Evolutionary conservation across 2,797 vertebrate species (phyloP).

Genomic region (Columba guinea): DNA sequence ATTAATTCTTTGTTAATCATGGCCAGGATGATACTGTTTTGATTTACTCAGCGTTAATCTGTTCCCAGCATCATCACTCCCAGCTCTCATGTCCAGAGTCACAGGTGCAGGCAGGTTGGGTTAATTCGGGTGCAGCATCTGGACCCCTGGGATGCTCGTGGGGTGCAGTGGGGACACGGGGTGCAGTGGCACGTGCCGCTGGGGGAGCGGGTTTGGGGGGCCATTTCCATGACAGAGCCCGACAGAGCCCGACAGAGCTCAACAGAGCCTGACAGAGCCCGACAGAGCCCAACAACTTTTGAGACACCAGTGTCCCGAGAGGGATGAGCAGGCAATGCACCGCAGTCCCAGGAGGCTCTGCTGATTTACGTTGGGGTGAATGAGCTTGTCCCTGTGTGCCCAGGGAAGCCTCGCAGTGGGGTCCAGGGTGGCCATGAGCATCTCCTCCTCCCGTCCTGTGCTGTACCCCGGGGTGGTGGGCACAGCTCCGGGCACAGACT

Average conservation of each 20-base stretch:
- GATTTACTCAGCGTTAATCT: neutral
- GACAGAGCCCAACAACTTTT: too few relatives aligned
- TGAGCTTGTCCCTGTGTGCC: fast-evolving
- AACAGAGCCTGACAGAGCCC: too few relatives aligned
- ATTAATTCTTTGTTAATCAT: constrained; percentile 43
- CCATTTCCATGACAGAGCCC: neutral
- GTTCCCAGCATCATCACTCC: neutral
- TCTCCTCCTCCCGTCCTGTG: neutral
- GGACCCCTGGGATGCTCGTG: fast-evolving
- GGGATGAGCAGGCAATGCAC: neutral
- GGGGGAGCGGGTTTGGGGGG: neutral
- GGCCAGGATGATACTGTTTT: neutral
- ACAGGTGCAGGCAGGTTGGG: neutral
- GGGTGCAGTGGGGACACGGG: fast-evolving
- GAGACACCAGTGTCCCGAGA: neutral
- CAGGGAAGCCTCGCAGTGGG: neutral
- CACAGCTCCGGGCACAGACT: fast-evolving
- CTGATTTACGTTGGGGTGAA: neutral
- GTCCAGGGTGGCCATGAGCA: neutral
- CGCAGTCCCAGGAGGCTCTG: neutral
- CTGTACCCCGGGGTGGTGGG: fast-evolving
- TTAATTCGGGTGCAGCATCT: neutral
- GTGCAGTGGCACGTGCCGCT: fast-evolving
- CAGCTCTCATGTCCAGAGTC: neutral
- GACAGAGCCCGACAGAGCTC: too few relatives aligned